Evolutionary conservation across 1,140 invertebrate genomes (phyloP).

Genomic region (Drosophila sp.): DNA sequence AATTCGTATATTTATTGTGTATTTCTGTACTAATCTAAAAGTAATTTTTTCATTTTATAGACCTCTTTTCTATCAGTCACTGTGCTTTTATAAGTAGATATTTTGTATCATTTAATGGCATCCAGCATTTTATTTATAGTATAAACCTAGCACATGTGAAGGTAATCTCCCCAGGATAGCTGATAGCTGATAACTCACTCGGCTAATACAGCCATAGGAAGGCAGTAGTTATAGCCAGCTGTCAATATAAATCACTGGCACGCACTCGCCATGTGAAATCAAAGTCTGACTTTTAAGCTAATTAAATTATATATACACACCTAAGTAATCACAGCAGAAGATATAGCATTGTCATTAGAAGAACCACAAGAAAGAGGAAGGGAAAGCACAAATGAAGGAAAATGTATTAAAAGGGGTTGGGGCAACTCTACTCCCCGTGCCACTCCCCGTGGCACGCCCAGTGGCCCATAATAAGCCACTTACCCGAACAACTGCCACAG

Average conservation of each 20-base stretch:
- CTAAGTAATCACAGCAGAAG: constrained; percentile 16
- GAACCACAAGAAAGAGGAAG: constrained; percentile 26
- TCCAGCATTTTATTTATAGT: not conserved
- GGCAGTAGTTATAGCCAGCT: constrained; percentile 26
- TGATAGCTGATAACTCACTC: constrained; percentile 34
- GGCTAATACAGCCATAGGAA: constrained; percentile 38
- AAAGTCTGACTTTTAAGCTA: constrained; percentile 69
- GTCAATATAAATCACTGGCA: constrained; percentile 69
- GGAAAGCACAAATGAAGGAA: constrained; percentile 1
- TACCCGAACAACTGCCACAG: constrained; percentile 47
- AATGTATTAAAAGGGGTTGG: constrained; percentile 34
- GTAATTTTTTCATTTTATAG: too few relatives aligned
- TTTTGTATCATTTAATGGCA: too few relatives aligned
- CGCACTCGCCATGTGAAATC: constrained; percentile 27
- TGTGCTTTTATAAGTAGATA: too few relatives aligned
- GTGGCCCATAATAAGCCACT: constrained; percentile 69
- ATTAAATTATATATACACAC: constrained; percentile 78
- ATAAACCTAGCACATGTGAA: not conserved
- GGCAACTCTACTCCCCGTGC: not conserved
- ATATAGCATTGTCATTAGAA: not conserved
- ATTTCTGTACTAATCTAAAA: not conserved
- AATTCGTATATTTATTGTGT: not conserved
- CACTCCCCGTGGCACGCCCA: constrained; percentile 15
- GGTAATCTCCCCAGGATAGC: not conserved
- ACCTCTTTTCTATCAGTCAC: too few relatives aligned